Evolutionary conservation across 2,113 vertebrate genomes (phyloP), one percentile per base, ranked within the genome.

Genomic region (Oryctolagus cuniculus): DNA sequence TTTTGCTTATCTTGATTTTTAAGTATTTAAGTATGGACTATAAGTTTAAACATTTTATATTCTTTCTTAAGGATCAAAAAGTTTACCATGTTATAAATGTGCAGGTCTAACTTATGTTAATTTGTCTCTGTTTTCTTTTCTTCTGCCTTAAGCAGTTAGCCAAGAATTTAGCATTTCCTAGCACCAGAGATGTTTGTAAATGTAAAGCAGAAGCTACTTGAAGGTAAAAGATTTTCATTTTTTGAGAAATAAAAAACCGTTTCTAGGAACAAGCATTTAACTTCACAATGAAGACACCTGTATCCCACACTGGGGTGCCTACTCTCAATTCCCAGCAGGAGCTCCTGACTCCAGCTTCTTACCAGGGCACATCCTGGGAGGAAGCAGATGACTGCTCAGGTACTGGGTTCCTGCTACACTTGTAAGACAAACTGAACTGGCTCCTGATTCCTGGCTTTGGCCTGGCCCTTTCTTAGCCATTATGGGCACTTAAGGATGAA

Each of bases 201-300:
- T 63, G 11, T 51, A 77, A 25, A 85, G 44, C 61, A 84, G 49
- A 95, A 88, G 29, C 10, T 86, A 69, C 63, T 44, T 91, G 38
- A 86, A 93, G 36, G 73, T 29, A 72, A 89, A 88, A 84, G 11
- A 5, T 74, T 31, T 34, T 79, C 25, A 11, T 44, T 70, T 49
- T 86, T 81, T 38, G 12, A 11, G 78, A 79, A 88, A 93, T 31
- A 90, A 38, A 89, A 92, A 94, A 73, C 83, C 69, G 10, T 85
- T 75, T 72, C 58, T 11, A 83, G 29, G 75, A 51, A 80, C 6
- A 44, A 44, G 44, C 44, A 44, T 44, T 44, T 44, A 44, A 44
- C 44, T 44, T 44, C 44, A 44, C 44, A 44, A 44, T 44, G 44
- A 44, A 44, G 44, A 44, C 44, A 44, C 44, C 44, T 44, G 44